Evolutionary conservation across 2,888 invertebrate species (phyloP), one percentile per base, ranked within the genome.

Genomic region (Mycalesis mineus): DNA sequence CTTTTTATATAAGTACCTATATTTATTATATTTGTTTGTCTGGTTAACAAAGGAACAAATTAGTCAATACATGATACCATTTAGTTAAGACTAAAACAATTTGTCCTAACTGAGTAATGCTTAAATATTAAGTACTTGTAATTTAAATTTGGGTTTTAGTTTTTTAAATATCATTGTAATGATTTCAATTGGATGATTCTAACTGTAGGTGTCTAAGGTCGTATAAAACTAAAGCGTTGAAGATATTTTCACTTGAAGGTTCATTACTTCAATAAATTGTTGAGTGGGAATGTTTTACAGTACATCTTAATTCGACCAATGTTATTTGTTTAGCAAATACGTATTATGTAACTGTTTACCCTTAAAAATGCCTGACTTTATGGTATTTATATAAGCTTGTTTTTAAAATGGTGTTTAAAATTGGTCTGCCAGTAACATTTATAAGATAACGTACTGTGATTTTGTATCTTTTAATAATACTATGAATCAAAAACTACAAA

Each of bases 401-500:
- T 33, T 48, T 48, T 31, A 7, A 33, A 13, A 8, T n/a, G 15
- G 42, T 45, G 9, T 42, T 22, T 15, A n/a, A 31, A 33, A 37
- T 50, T 53, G n/a, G 45, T 61, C 49, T 59, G 41, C 37, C 22
- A 50, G 28, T 42, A 29, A 63, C 55, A 56, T 57, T 57, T 31
- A 50, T 40, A 31, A 62, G 8, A 49, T 31, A 49, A 62, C 31
- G 28, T 59, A 62, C 66, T 67, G 66, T 68, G 67, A 68, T 68
- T 65, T 53, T 65, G 52, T 65, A 63, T 56, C 44, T 63, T 48
- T 42, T 62, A 57, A 63, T 66, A n/a, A n/a, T n/a, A n/a, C n/a
- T n/a, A 58, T 57, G 47, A 65, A 56, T 64, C 60, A 58, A 63
- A 65, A 65, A 63, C 57, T 68, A 57, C 55, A 59, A 61, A 64